Evolutionary conservation across 2,888 invertebrate genomes (phyloP), one percentile per base, ranked within the genome.

Genomic region (Chironomus tentans): DNA sequence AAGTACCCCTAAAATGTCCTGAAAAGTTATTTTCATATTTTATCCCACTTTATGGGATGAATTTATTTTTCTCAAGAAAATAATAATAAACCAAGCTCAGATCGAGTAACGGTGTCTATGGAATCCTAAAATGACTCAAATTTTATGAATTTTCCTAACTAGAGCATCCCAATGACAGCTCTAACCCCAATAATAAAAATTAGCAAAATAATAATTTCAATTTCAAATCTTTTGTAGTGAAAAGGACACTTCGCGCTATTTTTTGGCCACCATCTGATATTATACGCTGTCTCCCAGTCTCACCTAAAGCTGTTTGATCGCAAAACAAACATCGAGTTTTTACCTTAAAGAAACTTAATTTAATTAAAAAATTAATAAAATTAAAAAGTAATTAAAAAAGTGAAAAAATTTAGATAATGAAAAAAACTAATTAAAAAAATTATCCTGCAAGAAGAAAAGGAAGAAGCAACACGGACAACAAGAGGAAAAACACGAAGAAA

Each of bases 271-370:
- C 83, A 82, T 83, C 83, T 82, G 82, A 81, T 82, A 81, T 83
- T 80, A 82, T 83, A 81, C 82, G 83, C 81, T 84, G 83, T 83
- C 83, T 83, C 82, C 83, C 84, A 83, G 82, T 83, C 82, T 81
- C 82, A 82, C 83, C 83, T 81, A 83, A 83, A 81, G 82, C 82
- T 82, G 83, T 84, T 77, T 78, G 72, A 78, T 77, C 76, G 70
- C 71, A 56, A 56, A 56, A 56, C 70, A 77, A 56, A 77, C 77
- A 77, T 77, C 77, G 77, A 77, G 70, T 62, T 70, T 47, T 71
- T 76, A 48, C 56, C 46, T 71, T 47, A 46, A 46, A 70, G 70
- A 73, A 77, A 77, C 68, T 18, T 48, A 61, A 56, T 48, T 71
- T 77, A 56, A 18, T 56, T 75, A 72, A 47, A 10, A 70, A 77